Conservation (phyloP, 2,797 vertebrate genomes). For the Leptatherina wallacei region DNA sequence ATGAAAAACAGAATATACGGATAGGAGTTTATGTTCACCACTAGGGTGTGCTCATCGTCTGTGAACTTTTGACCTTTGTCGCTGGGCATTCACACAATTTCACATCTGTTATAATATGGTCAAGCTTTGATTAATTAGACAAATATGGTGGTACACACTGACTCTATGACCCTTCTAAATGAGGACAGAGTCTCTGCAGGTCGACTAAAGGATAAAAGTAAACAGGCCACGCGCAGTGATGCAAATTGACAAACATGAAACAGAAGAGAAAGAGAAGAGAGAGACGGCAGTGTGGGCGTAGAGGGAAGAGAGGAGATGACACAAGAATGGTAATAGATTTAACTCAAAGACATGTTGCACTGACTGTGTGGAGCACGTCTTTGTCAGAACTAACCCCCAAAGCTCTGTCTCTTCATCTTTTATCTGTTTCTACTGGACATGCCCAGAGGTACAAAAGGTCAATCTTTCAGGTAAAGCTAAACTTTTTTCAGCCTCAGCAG, state of each 20-base stretch:
- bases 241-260: constrained; percentile 50
- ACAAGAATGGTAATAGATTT: constrained; percentile 30
- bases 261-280: constrained; percentile 9
- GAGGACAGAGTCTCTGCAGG: constrained; percentile 1
- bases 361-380: constrained; percentile 13
- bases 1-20: constrained; percentile 3
- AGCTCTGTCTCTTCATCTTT: background rate
- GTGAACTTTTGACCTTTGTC: constrained; percentile 74
- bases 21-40: constrained; percentile 18
- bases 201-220: constrained; percentile 22
- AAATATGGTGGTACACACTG: constrained; percentile 38
- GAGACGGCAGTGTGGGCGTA: constrained; percentile 11
- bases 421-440: background rate
- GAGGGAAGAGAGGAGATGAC: constrained; percentile 28
- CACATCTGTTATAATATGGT: constrained; percentile 51
- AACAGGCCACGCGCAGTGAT: constrained; percentile 34
- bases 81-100: constrained; percentile 44
- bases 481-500: background rate
- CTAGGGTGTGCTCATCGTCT: constrained; percentile 38
- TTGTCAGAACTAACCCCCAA: background rate
- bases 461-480: background rate
- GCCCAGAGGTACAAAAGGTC: background rate
- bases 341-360: constrained; percentile 16
- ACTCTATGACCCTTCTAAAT: constrained; percentile 35
- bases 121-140: constrained; percentile 63